Percentiles rank a stretch among this genome's conserved stretches.
Conservation (phyloP, 2,888 invertebrate species). For the Alloscopus bannaensis region DNA sequence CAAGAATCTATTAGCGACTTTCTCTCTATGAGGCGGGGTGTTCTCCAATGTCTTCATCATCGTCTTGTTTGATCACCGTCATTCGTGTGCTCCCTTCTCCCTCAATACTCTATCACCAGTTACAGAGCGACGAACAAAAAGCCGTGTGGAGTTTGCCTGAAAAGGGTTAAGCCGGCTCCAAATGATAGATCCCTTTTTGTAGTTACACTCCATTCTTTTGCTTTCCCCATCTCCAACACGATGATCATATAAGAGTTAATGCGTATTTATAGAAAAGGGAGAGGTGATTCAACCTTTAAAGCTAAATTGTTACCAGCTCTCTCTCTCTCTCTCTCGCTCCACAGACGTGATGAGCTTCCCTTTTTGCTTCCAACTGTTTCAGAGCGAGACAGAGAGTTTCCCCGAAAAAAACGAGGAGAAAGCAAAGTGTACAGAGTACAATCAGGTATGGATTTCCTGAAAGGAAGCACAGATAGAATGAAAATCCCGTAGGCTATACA, state of each 20-base stretch:
- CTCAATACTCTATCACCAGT: slow-evolving; percentile 32
- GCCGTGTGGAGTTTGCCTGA: neutral
- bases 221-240: slow-evolving; percentile 22
- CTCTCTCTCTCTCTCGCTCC: slow-evolving; percentile 33
- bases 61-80: slow-evolving; percentile 43
- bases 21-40: slow-evolving; percentile 4
- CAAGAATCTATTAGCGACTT: slow-evolving; percentile 49
- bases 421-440: slow-evolving; percentile 26
- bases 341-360: slow-evolving; percentile 35
- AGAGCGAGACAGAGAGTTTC: too few species aligned
- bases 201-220: slow-evolving; percentile 31
- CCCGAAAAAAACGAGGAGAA: slow-evolving; percentile 19
- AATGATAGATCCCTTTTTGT: slow-evolving; percentile 36
- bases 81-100: neutral
- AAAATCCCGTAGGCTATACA: slow-evolving; percentile 51
- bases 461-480: slow-evolving; percentile 36
- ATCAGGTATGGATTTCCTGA: slow-evolving; percentile 41
- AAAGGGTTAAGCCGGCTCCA: slow-evolving; percentile 46
- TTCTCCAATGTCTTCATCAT: slow-evolving; percentile 38
- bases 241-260: slow-evolving; percentile 40
- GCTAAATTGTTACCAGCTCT: slow-evolving; percentile 19
- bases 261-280: neutral
- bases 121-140: neutral
- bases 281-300: slow-evolving; percentile 19
- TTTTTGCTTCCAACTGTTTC: too few species aligned